phyloP scores from a whole-genome alignment of 2,797 vertebrate species.

The Coranthus polyacanthus region DNA sequence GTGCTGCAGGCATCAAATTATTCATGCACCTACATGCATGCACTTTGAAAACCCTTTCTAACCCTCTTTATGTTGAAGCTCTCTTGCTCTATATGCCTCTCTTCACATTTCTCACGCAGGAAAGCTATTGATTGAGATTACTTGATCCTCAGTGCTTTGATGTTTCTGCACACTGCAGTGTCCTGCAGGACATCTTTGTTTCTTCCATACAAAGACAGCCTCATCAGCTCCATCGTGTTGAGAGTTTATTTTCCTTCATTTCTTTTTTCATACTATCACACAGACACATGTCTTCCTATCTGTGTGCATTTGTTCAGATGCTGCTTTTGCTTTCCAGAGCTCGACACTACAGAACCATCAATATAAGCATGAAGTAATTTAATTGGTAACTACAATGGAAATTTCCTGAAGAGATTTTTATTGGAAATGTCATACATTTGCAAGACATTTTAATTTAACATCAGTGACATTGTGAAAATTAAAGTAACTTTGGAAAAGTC shows the following conservation, averaged over 20 bases:
- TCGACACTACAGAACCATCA: conserved; percentile 12
- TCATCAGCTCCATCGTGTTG: conserved; percentile 39
- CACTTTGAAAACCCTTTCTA: neutral
- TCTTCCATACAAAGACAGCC: conserved; percentile 37
- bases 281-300: conserved; percentile 25
- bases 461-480: conserved; percentile 38
- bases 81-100: neutral
- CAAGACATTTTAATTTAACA: conserved; percentile 62
- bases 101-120: conserved; percentile 24
- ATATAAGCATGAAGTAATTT: conserved; percentile 16
- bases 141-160: conserved; percentile 49
- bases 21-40: conserved; percentile 1
- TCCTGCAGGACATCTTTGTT: conserved; percentile 59
- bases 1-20: neutral
- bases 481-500: conserved; percentile 32
- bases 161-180: conserved; percentile 24
- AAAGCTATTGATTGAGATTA: conserved; percentile 55
- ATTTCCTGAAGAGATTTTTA: conserved; percentile 19
- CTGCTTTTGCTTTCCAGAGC: neutral
- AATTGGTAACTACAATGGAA: conserved; percentile 32
- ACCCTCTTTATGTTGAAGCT: neutral
- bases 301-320: neutral
- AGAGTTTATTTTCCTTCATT: conserved; percentile 56
- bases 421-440: conserved; percentile 43
- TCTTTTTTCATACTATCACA: conserved; percentile 44